Evolutionary conservation across 1,140 invertebrate species (phyloP), one percentile per base, ranked within the genome.

Genomic region (Druon quercuslanigerum): DNA sequence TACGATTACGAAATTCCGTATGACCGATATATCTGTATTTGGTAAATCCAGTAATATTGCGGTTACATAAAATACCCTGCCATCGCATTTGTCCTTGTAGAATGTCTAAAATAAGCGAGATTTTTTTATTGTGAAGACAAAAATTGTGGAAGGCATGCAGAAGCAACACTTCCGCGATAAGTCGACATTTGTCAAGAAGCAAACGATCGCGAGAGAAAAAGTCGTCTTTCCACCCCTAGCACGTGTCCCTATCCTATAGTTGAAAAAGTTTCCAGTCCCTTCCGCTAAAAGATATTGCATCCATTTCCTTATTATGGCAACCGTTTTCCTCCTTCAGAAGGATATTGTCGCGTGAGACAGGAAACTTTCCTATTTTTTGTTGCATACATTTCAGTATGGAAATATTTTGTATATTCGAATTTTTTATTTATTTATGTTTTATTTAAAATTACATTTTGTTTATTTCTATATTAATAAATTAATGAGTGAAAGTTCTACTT

Each of bases 231-330:
- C 52, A 9, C 16, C 25, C 25, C 5, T 4, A 66, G 14, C 60
- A 66, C 25, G 25, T 33, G 40, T 66, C 11, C 57, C 16, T 25
- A 12, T 16, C 20, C 20, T 17, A 56, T 56, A 66, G 60, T 66
- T 66, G 20, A 66, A 66, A 66, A 66, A 66, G 25, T 66, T 66
- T 66, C 60, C 60, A 40, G 40, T 14, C 25, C 60, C 60, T 33
- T n/a, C 40, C 19, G 60, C 60, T 66, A 16, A 66, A 66, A 40
- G 60, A 66, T 66, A 66, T 66, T 66, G 60, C 60, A 66, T 66
- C 60, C 60, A 66, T 66, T 66, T 66, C 60, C 16, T 66, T 66
- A 66, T 66, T 66, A 66, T 66, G 33, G 46, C 40, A 14, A 40
- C 60, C 60, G 46, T 46, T 54, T 33, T 66, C 25, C 60, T 40